These are phyloP conservation scores for Xylocampa areola DNA, from an alignment of 2,888 invertebrate species.

Conservation along the genomic window DNA sequence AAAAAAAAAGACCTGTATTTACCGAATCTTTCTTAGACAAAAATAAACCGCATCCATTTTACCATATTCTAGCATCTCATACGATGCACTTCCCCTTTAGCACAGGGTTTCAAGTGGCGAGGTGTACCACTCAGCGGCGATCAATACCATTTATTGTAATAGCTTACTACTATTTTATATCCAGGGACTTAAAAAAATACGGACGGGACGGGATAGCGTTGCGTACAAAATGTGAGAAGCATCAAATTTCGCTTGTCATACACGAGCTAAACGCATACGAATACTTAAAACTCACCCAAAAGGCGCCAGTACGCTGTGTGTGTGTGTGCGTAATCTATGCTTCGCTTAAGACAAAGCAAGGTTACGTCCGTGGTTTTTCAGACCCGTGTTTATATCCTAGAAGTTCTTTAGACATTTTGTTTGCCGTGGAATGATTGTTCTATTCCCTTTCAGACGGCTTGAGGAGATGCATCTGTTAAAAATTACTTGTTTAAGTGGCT, in stretches of 20 bases:
- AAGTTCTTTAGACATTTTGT: slow-evolving; percentile 34
- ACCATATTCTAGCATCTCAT: slow-evolving; percentile 5
- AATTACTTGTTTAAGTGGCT: background rate
- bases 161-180: slow-evolving; percentile 40
- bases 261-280: too few relatives aligned
- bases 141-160: slow-evolving; percentile 65
- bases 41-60: slow-evolving; percentile 54
- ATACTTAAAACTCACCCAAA: too few relatives aligned
- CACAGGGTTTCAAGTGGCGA: slow-evolving; percentile 68
- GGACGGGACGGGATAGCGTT: too few relatives aligned
- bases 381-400: slow-evolving; percentile 25
- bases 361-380: too few relatives aligned
- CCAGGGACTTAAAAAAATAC: too few relatives aligned
- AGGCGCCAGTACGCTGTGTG: too few relatives aligned
- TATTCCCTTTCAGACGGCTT: slow-evolving; percentile 1
- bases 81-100: slow-evolving; percentile 66
- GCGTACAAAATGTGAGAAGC: too few relatives aligned
- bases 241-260: too few relatives aligned
- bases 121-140: slow-evolving; percentile 61
- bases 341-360: too few relatives aligned
- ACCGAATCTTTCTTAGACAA: too few relatives aligned
- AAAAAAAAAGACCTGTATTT: too few relatives aligned
- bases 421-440: slow-evolving; percentile 4
- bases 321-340: too few relatives aligned
- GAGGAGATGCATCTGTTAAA: slow-evolving; percentile 18